phyloP scores from a whole-genome alignment of 2,113 vertebrate genomes.

The Apodemus speciosus region DNA sequence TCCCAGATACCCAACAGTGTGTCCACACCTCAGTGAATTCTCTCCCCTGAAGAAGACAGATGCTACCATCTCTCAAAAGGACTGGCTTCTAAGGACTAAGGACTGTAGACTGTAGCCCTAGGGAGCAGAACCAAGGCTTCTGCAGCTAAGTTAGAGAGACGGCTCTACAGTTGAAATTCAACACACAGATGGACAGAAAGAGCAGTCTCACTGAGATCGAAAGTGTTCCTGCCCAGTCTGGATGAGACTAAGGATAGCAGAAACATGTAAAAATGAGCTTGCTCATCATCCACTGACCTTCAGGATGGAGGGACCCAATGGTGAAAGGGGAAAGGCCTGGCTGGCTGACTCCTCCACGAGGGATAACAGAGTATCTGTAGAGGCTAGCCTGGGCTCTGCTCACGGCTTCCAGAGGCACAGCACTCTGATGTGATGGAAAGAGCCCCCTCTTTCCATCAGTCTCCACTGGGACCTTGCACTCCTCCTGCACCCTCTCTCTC shows the following conservation, averaged over 20 bases:
- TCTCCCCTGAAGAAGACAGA: background rate
- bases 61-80: background rate
- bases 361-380: background rate
- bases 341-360: background rate
- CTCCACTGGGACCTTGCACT: background rate
- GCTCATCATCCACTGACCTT: background rate
- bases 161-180: background rate
- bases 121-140: background rate
- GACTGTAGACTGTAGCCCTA: background rate
- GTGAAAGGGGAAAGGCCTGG: background rate
- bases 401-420: background rate
- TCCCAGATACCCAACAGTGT: background rate
- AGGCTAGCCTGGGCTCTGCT: background rate
- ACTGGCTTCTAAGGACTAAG: background rate
- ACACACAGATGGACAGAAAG: too few species aligned
- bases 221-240: background rate
- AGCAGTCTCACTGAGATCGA: background rate
- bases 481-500: conserved; percentile 8
- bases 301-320: conserved; percentile 31
- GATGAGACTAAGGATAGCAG: background rate
- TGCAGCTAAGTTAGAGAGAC: background rate
- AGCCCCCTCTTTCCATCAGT: background rate
- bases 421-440: too few species aligned
- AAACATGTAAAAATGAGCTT: background rate
- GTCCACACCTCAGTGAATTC: background rate